phyloP scores from a whole-genome alignment of 2,888 invertebrate species.

The Gymnoscelis rufifasciata region DNA sequence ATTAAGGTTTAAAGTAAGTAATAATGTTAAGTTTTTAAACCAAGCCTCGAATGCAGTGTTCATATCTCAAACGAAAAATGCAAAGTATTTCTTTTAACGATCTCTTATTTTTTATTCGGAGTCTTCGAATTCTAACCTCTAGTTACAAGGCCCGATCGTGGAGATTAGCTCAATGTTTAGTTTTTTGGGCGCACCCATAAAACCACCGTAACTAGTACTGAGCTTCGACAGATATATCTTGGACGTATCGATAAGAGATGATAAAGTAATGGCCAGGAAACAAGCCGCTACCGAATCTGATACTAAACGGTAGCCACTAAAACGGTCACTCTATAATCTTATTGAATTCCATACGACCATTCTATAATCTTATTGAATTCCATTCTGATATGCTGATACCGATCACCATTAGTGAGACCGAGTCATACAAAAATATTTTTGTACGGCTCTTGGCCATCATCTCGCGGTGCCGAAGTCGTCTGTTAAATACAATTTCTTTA shows the following conservation, averaged over 20 bases:
- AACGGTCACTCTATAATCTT: constrained; percentile 53
- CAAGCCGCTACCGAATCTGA: constrained; percentile 67
- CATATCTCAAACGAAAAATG: constrained; percentile 50
- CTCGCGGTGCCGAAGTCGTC: too few relatives aligned
- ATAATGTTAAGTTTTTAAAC: constrained; percentile 22
- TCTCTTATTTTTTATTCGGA: constrained; percentile 49
- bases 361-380: constrained; percentile 61
- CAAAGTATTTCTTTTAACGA: constrained; percentile 57
- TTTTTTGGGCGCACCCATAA: constrained; percentile 54
- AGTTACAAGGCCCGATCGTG: constrained; percentile 57
- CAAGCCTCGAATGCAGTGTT: constrained; percentile 31
- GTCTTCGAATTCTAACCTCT: constrained; percentile 60
- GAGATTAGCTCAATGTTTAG: constrained; percentile 51
- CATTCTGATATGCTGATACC: constrained; percentile 58
- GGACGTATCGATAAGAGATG: constrained; percentile 61
- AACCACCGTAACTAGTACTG: constrained; percentile 63
- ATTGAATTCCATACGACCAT: constrained; percentile 56
- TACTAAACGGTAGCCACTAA: constrained; percentile 57
- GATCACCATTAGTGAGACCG: constrained; percentile 36
- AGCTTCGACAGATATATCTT: constrained; percentile 66
- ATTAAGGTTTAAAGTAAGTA: constrained; percentile 5
- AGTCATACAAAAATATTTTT: constrained; percentile 16
- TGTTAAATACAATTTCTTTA: too few relatives aligned
- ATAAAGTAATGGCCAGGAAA: constrained; percentile 69
- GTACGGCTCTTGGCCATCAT: background rate